These are phyloP conservation scores for Sebastes elongatus DNA, from an alignment of 2,797 vertebrate genomes.

Conservation along the genomic window DNA sequence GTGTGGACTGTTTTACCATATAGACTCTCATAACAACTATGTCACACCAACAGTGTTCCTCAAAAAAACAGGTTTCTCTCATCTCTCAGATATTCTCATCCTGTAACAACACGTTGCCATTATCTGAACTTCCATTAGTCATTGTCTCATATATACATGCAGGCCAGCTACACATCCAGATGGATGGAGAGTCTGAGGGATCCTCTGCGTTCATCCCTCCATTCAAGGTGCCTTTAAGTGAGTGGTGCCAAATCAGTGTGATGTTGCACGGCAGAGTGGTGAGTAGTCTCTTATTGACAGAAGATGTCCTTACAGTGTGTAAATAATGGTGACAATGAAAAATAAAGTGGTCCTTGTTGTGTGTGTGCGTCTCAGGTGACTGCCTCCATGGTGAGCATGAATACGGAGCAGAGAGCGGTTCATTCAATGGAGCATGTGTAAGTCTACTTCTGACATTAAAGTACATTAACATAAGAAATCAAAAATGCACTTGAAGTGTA, in stretches of 20 bases:
- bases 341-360: background rate
- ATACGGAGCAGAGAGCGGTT: constrained; percentile 29
- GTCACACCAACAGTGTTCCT: constrained; percentile 79
- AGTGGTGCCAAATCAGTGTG: constrained; percentile 82
- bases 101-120: background rate
- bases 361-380: constrained; percentile 65
- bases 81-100: background rate
- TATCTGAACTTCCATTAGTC: background rate
- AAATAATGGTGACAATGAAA: background rate
- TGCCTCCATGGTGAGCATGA: constrained; percentile 68
- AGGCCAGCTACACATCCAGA: constrained; percentile 84
- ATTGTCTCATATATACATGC: background rate
- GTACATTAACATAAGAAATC: background rate
- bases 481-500: background rate
- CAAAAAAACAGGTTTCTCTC: constrained; percentile 68
- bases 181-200: constrained; percentile 52
- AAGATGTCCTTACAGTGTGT: background rate
- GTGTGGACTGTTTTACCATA: constrained; percentile 81
- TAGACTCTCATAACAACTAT: constrained; percentile 73
- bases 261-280: constrained; percentile 69
- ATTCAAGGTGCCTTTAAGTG: constrained; percentile 71
- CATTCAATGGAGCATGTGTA: constrained; percentile 66
- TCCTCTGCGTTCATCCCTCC: constrained; percentile 74
- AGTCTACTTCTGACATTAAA: constrained; percentile 21
- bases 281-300: constrained; percentile 29